Conservation (phyloP, 2,113 vertebrate species). For the Festucalex cinctus region DNA sequence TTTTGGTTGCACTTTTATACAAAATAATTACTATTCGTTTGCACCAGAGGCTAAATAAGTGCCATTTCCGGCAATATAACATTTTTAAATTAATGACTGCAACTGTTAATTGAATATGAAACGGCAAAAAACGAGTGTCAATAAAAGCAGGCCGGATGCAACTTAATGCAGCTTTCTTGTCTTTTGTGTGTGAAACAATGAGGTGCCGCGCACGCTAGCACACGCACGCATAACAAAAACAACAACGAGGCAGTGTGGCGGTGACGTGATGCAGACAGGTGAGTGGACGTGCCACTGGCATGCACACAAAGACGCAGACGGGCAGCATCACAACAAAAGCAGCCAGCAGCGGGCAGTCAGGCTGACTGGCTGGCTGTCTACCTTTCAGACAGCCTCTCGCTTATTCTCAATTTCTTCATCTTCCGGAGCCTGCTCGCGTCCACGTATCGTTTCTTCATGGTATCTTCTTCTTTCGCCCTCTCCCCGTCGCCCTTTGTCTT, state of each 20-base stretch:
- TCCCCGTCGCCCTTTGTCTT: slow-evolving; percentile 26
- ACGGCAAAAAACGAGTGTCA: neutral
- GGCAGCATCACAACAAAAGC: slow-evolving; percentile 59
- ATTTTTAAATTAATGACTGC: no score
- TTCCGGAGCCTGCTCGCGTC: slow-evolving; percentile 75
- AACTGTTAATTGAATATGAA: neutral
- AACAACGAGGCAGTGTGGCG: neutral
- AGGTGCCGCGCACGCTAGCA: slow-evolving; percentile 19
- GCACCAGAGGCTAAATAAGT: neutral
- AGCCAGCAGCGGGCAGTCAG: slow-evolving; percentile 4
- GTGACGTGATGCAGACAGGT: slow-evolving; percentile 45
- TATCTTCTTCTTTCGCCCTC: slow-evolving; percentile 42
- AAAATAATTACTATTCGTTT: neutral
- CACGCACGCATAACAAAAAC: neutral
- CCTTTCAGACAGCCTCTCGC: slow-evolving; percentile 77
- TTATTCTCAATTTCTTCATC: slow-evolving; percentile 75
- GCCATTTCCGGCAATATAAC: neutral
- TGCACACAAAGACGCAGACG: slow-evolving; percentile 44
- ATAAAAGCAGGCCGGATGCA: slow-evolving; percentile 35
- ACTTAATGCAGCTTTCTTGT: slow-evolving; percentile 21
- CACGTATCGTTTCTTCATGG: slow-evolving; percentile 77
- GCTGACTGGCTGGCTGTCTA: slow-evolving; percentile 38
- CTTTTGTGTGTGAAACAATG: slow-evolving; percentile 38
- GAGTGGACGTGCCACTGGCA: slow-evolving; percentile 8
- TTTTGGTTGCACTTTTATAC: neutral